Percentiles rank a stretch among this genome's conserved stretches.
phyloP scores from a whole-genome alignment of 2,113 vertebrate genomes.

The Uria lomvia region DNA sequence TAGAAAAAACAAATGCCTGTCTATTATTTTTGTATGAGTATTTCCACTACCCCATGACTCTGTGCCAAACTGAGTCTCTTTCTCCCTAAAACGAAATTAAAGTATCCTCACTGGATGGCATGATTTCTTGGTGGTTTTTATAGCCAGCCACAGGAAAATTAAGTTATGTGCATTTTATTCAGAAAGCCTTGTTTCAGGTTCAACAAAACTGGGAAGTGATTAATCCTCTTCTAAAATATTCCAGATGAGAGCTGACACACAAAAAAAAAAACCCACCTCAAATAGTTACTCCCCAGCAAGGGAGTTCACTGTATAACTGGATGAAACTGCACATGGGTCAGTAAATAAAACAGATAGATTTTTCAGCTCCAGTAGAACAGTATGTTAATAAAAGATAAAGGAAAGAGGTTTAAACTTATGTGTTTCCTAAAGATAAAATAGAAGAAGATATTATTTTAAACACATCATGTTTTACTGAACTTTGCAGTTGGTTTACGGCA shows the following conservation, averaged over 20 bases:
- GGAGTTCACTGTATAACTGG: neutral
- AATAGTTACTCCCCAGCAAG: neutral
- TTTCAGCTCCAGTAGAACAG: neutral
- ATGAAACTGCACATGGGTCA: neutral
- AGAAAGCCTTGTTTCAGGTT: conserved; percentile 48
- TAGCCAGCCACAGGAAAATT: conserved; percentile 52
- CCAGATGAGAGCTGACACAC: conserved; percentile 36
- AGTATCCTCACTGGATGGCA: conserved; percentile 22
- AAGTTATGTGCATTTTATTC: conserved; percentile 42
- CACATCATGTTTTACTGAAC: neutral
- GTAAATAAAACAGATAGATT: neutral
- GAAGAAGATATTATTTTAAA: neutral
- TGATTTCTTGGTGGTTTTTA: conserved; percentile 45
- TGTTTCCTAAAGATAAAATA: neutral
- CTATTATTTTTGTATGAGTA: neutral
- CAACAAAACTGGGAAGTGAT: conserved; percentile 63
- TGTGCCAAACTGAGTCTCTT: conserved; percentile 23
- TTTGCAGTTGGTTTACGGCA: neutral
- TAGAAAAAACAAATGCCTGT: neutral
- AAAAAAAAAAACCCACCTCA: neutral
- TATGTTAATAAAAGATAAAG: neutral
- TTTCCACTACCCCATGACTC: conserved; percentile 9
- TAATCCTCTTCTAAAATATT: conserved; percentile 59
- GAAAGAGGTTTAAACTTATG: neutral
- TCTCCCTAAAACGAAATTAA: conserved; percentile 37